Base-by-base conservation (phyloP, 92 coral and sea anemone species). In the Meandrina meandrites region DNA sequence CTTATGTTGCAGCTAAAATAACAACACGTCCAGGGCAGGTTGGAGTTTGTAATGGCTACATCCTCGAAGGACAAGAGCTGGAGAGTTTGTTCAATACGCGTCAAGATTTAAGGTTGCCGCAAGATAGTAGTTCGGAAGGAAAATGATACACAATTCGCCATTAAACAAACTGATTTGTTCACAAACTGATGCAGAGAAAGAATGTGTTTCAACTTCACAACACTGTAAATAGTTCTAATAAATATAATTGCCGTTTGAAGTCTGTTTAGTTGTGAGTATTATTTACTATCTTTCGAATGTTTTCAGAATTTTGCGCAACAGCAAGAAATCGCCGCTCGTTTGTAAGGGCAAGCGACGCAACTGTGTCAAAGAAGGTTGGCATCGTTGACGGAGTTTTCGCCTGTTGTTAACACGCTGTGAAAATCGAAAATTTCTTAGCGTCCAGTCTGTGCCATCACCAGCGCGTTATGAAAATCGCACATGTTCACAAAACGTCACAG, bases 11-110 rank as follows among this genome's bases (percentile, higher is more conserved):
- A 97, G 99, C 99, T 48, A 95, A 90, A 84, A 91, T 97, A 73
- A 92, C 98, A 18, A 88, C 97, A 5, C 91, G 99, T 36, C 99
- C 99, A 40, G 99, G 99, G 22, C 99, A 97, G 73, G 96, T 92
- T 81, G 99, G 99, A 11, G 94, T 81, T 7, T 97, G 98, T 71
- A 94, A 97, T 92, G 99, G 99, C 48, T 95, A 93, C 84, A 91
- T 97, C 67, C 91, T 97, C 31, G 98, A 97, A 81, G 98, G 99
- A 35, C 91, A 97, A 30, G 99, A 97, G 82, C 74, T 94, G 30
- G 94, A 90, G 45, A 88, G 42, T 42, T 64, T 91, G 27, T 85
- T 85, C 9, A 64, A 58, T 5, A 57, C 74, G 7, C n/a, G 82
- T 40, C 60, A 85, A 48, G 88, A 85, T 40, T 85, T 85, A 58